A percentile compares a stretch with the other conserved stretches of the same genome.
These are phyloP conservation scores for Drosophila planitibia DNA, from an alignment of 2,888 invertebrate genomes.

Conservation along the genomic window DNA sequence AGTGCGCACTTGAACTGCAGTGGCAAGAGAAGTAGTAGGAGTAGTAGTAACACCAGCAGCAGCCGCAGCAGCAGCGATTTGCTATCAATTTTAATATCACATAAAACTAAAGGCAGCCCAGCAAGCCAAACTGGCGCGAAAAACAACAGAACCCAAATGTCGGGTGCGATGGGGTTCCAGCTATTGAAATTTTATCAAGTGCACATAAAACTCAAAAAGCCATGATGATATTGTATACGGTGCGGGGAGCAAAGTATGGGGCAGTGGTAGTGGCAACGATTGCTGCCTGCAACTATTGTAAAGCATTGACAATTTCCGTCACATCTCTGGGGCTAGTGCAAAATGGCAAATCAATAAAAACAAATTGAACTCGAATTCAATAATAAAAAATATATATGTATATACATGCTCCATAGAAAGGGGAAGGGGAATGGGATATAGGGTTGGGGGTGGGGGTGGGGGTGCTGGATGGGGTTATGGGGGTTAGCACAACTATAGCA, in stretches of 20 bases:
- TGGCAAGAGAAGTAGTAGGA: background rate
- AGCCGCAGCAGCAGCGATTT: conserved; percentile 59
- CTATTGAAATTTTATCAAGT: conserved; percentile 81
- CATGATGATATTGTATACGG: conserved; percentile 66
- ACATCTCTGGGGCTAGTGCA: conserved; percentile 79
- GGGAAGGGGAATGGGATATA: background rate
- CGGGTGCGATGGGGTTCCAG: conserved; percentile 25
- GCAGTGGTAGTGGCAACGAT: conserved; percentile 18
- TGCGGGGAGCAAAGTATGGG: background rate
- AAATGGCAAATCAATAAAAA: conserved; percentile 84
- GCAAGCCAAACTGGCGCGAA: conserved; percentile 63
- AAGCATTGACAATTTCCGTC: conserved; percentile 84
- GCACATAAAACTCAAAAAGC: conserved; percentile 79
- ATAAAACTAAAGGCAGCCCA: conserved; percentile 76
- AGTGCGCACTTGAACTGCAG: conserved; percentile 60
- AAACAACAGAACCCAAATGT: conserved; percentile 57
- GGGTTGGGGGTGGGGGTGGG: background rate
- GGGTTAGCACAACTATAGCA: conserved; percentile 49
- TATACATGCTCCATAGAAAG: background rate
- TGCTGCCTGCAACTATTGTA: conserved; percentile 74
- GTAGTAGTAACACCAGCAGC: background rate
- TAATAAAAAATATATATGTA: conserved; percentile 64
- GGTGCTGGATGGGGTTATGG: background rate
- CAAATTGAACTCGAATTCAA: conserved; percentile 83
- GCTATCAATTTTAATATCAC: conserved; percentile 80